Conservation (phyloP, 1,140 invertebrate species). For the Heliconius hermathena region DNA sequence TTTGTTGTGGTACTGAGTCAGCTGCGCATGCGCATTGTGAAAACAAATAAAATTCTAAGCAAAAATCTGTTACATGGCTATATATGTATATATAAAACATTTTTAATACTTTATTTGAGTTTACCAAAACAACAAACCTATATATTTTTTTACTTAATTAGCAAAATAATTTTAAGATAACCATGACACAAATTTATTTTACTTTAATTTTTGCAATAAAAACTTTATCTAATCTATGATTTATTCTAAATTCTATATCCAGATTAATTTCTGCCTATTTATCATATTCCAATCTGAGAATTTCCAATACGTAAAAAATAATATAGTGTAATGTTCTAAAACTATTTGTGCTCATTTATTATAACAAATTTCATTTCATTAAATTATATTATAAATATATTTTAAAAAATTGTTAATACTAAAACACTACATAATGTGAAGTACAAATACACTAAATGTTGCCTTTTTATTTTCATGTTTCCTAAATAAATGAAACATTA, state of each 20-base stretch:
- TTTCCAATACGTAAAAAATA: not conserved
- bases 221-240: not conserved
- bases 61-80: slow-evolving; percentile 25
- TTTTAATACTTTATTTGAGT: no score
- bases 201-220: no score
- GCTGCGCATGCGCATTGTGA: slow-evolving; percentile 63
- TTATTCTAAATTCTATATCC: not conserved
- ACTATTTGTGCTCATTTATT: not conserved
- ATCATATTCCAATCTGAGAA: not conserved
- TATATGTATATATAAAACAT: not conserved
- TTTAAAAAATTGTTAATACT: no score
- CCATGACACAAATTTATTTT: not conserved
- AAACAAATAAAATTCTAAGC: slow-evolving; percentile 48
- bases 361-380: not conserved
- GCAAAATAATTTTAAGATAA: not conserved
- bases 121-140: no score
- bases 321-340: not conserved
- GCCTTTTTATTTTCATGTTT: no score
- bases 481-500: no score
- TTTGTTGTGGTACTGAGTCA: slow-evolving; percentile 60
- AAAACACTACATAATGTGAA: no score
- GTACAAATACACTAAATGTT: no score
- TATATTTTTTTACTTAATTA: no score
- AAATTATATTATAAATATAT: no score
- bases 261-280: not conserved